Evolutionary conservation across 2,113 vertebrate species (phyloP).

Genomic region (Clarias gariepinus): DNA sequence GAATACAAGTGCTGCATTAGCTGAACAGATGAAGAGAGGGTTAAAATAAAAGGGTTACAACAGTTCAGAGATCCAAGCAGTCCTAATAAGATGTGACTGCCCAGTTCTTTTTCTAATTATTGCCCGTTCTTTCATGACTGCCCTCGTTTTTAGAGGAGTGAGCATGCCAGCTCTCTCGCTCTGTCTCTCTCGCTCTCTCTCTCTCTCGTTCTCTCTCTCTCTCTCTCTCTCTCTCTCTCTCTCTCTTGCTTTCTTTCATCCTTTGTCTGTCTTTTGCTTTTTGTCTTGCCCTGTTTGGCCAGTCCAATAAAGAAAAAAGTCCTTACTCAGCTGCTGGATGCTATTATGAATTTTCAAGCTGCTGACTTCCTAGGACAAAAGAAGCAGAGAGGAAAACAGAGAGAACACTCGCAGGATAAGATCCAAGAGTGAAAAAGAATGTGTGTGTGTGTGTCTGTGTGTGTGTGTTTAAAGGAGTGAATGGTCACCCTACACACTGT

Average conservation of each 20-base stretch:
- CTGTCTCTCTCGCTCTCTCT: neutral
- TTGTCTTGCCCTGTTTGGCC: slow-evolving; percentile 17
- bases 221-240: slow-evolving; percentile 23
- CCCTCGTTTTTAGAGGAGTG: slow-evolving; percentile 45
- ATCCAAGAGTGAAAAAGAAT: slow-evolving; percentile 29
- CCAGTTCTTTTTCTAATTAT: slow-evolving; percentile 46
- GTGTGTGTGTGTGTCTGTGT: neutral
- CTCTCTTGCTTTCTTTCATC: neutral
- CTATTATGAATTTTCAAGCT: slow-evolving; percentile 54
- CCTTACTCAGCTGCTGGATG: slow-evolving; percentile 61
- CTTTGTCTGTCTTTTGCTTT: neutral
- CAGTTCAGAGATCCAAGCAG: slow-evolving; percentile 19
- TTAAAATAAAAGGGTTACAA: slow-evolving; percentile 34
- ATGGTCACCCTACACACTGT: neutral
- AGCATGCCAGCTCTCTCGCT: slow-evolving; percentile 18
- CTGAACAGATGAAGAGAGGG: neutral
- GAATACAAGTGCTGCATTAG: neutral
- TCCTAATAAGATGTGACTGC: slow-evolving; percentile 29
- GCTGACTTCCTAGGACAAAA: slow-evolving; percentile 44
- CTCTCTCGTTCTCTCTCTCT: neutral
- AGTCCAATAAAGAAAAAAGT: slow-evolving; percentile 55
- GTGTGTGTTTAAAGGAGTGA: neutral
- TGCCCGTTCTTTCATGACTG: slow-evolving; percentile 38
- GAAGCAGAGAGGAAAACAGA: slow-evolving; percentile 40
- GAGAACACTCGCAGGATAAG: slow-evolving; percentile 28